Percentiles rank a stretch among this genome's conserved stretches.
Conservation (phyloP, 2,113 vertebrate genomes). For the Dasyurus viverrinus region DNA sequence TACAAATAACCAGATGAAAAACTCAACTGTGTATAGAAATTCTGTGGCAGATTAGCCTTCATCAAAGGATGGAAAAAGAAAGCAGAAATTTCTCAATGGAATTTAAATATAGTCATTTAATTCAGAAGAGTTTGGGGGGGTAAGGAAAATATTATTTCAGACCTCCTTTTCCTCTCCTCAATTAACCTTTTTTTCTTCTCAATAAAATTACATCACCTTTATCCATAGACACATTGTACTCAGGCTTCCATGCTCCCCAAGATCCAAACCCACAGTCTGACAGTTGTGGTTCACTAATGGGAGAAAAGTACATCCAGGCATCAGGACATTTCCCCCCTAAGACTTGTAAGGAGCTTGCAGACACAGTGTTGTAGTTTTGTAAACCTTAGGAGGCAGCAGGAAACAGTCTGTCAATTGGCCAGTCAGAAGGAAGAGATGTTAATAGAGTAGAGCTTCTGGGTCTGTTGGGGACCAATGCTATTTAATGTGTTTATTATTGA, state of each 20-base stretch:
- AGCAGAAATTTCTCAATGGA: constrained; percentile 70
- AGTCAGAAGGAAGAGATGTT: constrained; percentile 60
- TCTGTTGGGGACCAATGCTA: constrained; percentile 62
- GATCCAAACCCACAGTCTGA: neutral
- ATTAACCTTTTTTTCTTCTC: neutral
- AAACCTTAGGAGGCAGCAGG: constrained; percentile 22
- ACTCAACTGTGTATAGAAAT: constrained; percentile 67
- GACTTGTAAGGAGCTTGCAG: constrained; percentile 20
- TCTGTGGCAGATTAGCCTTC: constrained; percentile 68
- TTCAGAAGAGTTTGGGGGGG: constrained; percentile 7
- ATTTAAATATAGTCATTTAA: constrained; percentile 42
- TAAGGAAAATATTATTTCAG: constrained; percentile 29
- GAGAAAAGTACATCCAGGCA: accelerated
- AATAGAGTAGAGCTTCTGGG: constrained; percentile 65
- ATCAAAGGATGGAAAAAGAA: constrained; percentile 63
- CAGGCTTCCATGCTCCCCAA: neutral
- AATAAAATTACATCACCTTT: neutral
- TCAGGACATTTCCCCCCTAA: neutral
- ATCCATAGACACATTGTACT: neutral
- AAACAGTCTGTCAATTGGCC: constrained; percentile 21
- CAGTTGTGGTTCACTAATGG: accelerated
- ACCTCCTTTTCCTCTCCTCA: neutral
- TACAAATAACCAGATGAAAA: constrained; percentile 68
- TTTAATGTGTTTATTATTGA: constrained; percentile 74
- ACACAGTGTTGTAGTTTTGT: neutral